phyloP scores from a whole-genome alignment of 2,888 invertebrate genomes.

The Thereva unica region DNA sequence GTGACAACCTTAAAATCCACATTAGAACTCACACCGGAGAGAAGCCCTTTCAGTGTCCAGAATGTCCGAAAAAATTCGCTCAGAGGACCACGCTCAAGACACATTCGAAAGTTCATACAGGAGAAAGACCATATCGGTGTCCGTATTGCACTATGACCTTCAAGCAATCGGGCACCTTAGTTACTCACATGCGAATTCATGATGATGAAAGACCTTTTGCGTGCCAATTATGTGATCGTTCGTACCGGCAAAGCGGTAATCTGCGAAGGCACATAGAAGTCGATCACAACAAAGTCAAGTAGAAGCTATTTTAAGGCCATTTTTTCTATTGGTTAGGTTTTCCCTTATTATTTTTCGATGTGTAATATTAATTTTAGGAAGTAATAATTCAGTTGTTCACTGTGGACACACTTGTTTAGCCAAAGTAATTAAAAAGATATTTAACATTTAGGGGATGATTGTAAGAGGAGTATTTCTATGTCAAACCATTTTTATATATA shows the following conservation, averaged over 20 bases:
- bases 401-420: too few relatives aligned
- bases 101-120: constrained; percentile 35
- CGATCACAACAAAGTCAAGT: constrained; percentile 33
- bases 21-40: constrained; percentile 38
- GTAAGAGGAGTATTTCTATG: too few relatives aligned
- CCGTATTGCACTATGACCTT: constrained; percentile 32
- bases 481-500: too few relatives aligned
- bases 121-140: constrained; percentile 37
- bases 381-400: too few relatives aligned
- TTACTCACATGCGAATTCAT: constrained; percentile 36
- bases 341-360: neutral
- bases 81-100: constrained; percentile 35
- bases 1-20: constrained; percentile 35
- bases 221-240: constrained; percentile 36
- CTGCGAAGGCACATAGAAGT: constrained; percentile 34
- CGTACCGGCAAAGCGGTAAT: constrained; percentile 35
- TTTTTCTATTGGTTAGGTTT: neutral
- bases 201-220: constrained; percentile 33
- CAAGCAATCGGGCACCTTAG: constrained; percentile 32
- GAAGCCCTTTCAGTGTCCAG: constrained; percentile 35
- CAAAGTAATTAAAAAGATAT: too few relatives aligned
- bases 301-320: constrained; percentile 17
- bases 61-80: constrained; percentile 32
- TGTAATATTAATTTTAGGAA: too few relatives aligned
- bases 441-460: too few relatives aligned